A percentile compares a stretch with the other conserved stretches of the same genome.
phyloP scores from a whole-genome alignment of 2,888 invertebrate species.

The Malacosoma neustria region DNA sequence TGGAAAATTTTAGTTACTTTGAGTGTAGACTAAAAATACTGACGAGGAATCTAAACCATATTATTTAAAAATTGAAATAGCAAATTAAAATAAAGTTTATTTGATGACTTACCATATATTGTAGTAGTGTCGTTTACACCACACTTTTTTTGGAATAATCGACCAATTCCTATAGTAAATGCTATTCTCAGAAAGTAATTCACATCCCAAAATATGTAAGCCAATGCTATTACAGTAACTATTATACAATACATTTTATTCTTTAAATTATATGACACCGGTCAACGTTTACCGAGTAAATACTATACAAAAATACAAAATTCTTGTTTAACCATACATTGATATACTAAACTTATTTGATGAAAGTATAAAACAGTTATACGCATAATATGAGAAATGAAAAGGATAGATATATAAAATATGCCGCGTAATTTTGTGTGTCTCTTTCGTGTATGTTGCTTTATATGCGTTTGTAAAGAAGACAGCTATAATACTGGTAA shows the following conservation, averaged over 20 bases:
- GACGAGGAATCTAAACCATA: too few relatives aligned
- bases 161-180: slow-evolving; percentile 81
- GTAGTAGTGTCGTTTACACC: slow-evolving; percentile 81
- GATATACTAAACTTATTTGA: too few relatives aligned
- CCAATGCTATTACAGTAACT: slow-evolving; percentile 56
- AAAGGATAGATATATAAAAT: neutral
- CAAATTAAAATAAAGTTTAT: too few relatives aligned
- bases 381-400: neutral
- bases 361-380: too few relatives aligned
- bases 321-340: too few relatives aligned
- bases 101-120: slow-evolving; percentile 82
- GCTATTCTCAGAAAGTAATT: slow-evolving; percentile 84
- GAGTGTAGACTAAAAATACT: too few relatives aligned
- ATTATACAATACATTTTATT: slow-evolving; percentile 47
- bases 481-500: too few relatives aligned
- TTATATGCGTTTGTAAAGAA: neutral
- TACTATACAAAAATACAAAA: too few relatives aligned
- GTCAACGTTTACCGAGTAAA: too few relatives aligned
- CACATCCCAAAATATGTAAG: slow-evolving; percentile 85
- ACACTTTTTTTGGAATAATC: slow-evolving; percentile 80
- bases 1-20: too few relatives aligned
- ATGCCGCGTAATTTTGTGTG: neutral
- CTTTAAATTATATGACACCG: neutral
- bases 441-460: neutral
- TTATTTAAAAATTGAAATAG: too few relatives aligned